Percentiles rank a stretch among this genome's conserved stretches.
Evolutionary conservation across 2,113 vertebrate species (phyloP).

Genomic region (Urocynchramus pylzowi): DNA sequence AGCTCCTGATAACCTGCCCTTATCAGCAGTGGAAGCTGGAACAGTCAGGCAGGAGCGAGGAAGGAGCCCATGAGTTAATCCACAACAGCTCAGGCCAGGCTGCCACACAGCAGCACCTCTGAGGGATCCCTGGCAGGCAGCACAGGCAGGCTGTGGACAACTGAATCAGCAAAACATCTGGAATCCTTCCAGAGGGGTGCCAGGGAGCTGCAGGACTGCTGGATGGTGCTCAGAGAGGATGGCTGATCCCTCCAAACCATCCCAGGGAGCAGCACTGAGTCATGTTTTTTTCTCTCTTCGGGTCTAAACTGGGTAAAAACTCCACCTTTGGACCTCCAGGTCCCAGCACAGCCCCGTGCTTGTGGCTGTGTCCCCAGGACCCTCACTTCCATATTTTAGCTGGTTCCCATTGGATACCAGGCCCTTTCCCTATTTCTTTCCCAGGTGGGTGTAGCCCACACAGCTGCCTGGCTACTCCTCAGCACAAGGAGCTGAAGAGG

Average conservation of each 20-base stretch:
- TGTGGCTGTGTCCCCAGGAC: not conserved
- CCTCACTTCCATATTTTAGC: not conserved
- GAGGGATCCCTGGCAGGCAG: not conserved
- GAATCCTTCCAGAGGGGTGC: not conserved
- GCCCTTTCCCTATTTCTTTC: not conserved
- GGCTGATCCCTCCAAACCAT: not conserved
- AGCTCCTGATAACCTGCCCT: not conserved
- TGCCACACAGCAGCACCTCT: not conserved
- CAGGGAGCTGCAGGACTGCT: not conserved
- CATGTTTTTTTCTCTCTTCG: not conserved
- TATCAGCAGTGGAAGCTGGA: not conserved
- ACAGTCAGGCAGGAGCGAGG: not conserved
- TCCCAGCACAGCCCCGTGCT: not conserved
- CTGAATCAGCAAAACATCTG: not conserved
- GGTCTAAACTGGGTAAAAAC: not conserved
- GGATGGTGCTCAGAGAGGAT: not conserved
- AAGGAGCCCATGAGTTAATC: not conserved
- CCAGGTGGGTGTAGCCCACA: not conserved
- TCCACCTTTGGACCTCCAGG: not conserved
- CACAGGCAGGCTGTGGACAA: fast-evolving
- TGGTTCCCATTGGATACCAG: not conserved
- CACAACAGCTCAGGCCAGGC: not conserved
- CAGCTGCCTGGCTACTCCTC: not conserved
- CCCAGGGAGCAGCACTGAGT: not conserved
- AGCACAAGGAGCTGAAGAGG: not conserved